Evolutionary conservation across 1,140 invertebrate genomes (phyloP).

Genomic region (Heliothis virescens): DNA sequence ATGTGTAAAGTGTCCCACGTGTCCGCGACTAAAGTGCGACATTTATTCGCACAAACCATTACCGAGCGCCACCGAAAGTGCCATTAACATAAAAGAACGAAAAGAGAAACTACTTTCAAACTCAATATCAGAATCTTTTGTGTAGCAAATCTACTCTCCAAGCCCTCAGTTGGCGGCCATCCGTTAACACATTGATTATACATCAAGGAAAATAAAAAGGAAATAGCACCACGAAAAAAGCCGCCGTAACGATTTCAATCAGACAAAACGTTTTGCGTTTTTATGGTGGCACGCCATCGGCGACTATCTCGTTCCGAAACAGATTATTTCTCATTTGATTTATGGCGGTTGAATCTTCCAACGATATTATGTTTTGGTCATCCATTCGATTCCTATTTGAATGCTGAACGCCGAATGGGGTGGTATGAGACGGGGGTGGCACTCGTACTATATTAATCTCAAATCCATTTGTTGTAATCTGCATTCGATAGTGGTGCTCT

Average conservation of each 20-base stretch:
- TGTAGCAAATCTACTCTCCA: slow-evolving; percentile 83
- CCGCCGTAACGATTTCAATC: slow-evolving; percentile 83
- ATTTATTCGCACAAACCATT: slow-evolving; percentile 79
- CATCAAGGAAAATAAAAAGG: slow-evolving; percentile 85
- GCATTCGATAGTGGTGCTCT: slow-evolving; percentile 74
- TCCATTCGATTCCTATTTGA: slow-evolving; percentile 86
- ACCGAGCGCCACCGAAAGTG: slow-evolving; percentile 76
- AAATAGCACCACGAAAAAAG: slow-evolving; percentile 80
- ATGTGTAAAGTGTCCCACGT: slow-evolving; percentile 61
- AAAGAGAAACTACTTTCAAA: slow-evolving; percentile 84
- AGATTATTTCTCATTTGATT: slow-evolving; percentile 86
- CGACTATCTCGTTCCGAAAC: slow-evolving; percentile 83
- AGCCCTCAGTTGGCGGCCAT: slow-evolving; percentile 77
- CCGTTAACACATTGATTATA: slow-evolving; percentile 86
- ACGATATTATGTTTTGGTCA: slow-evolving; percentile 86
- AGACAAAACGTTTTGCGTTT: slow-evolving; percentile 85
- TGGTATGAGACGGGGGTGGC: slow-evolving; percentile 83
- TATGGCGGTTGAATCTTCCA: slow-evolving; percentile 84
- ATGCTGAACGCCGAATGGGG: slow-evolving; percentile 83
- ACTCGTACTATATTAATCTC: slow-evolving; percentile 86
- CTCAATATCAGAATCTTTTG: slow-evolving; percentile 85
- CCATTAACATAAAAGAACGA: slow-evolving; percentile 84
- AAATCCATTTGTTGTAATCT: slow-evolving; percentile 85
- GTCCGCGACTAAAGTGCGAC: slow-evolving; percentile 65
- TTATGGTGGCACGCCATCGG: slow-evolving; percentile 79